phyloP scores from a whole-genome alignment of 2,113 vertebrate species.

The Ciconia stormi region DNA sequence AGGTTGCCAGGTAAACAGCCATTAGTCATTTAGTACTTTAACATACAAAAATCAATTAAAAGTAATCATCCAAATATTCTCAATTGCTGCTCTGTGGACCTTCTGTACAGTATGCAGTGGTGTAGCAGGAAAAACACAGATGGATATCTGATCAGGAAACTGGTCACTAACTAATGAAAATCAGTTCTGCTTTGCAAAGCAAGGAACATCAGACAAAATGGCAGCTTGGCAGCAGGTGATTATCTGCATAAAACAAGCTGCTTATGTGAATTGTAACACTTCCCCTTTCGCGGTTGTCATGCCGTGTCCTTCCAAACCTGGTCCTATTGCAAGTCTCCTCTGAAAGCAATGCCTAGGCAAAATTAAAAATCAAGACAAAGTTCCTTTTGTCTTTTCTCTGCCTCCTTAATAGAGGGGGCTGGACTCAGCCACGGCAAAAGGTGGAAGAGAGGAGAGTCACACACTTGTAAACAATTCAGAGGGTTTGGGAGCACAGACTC shows the following conservation, averaged over 20 bases:
- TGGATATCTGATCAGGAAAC: background rate
- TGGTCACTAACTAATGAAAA: background rate
- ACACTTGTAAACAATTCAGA: background rate
- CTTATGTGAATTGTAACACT: background rate
- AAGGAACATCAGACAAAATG: background rate
- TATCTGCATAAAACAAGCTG: background rate
- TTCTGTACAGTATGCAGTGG: background rate
- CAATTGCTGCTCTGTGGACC: background rate
- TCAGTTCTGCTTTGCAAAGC: background rate
- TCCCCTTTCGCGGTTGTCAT: background rate
- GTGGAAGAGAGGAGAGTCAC: background rate
- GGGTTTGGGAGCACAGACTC: background rate
- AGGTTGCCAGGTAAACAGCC: background rate
- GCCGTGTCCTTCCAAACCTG: background rate
- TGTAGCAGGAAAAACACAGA: background rate
- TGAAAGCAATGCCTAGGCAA: background rate
- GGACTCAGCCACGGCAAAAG: background rate
- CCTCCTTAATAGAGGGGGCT: background rate
- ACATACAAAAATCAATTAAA: background rate
- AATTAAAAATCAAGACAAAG: background rate
- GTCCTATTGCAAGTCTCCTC: background rate
- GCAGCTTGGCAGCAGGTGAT: background rate
- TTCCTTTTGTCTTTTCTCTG: background rate
- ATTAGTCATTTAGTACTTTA: background rate
- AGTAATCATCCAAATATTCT: background rate